Evolutionary conservation across 2,797 vertebrate species (phyloP).

Genomic region (Schizopygopsis malacanthus): DNA sequence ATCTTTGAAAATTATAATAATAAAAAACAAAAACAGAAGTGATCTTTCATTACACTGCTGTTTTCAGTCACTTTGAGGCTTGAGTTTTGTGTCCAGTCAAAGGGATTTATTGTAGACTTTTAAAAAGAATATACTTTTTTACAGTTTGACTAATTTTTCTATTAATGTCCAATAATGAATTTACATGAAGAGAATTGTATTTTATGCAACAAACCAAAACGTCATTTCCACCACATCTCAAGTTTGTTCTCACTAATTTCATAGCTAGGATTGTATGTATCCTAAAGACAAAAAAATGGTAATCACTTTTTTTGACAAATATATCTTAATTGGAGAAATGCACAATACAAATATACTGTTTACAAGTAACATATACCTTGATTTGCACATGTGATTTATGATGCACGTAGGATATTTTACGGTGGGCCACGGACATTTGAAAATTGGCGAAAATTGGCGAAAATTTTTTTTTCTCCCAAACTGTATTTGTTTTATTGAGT

Average conservation of each 20-base stretch:
- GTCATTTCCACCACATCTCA: too few species aligned
- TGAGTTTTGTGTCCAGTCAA: not conserved
- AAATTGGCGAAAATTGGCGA: too few species aligned
- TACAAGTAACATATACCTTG: not conserved
- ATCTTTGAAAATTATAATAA: not conserved
- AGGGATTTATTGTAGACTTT: not conserved
- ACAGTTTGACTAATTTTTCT: not conserved
- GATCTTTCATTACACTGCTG: not conserved
- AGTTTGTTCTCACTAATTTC: not conserved
- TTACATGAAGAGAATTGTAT: not conserved
- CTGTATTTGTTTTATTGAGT: not conserved
- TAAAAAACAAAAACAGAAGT: conserved; percentile 4
- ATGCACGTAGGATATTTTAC: not conserved
- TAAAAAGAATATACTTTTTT: not conserved
- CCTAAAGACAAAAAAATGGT: not conserved
- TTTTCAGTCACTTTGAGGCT: not conserved
- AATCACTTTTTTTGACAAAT: not conserved
- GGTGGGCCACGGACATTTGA: too few species aligned
- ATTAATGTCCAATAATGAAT: not conserved
- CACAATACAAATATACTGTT: not conserved
- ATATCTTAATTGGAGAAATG: not conserved
- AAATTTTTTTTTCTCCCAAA: not conserved
- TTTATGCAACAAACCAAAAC: not conserved
- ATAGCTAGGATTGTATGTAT: not conserved
- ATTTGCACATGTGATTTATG: not conserved